Evolutionary conservation across 2,113 vertebrate species (phyloP).

Genomic region (Fregata magnificens): DNA sequence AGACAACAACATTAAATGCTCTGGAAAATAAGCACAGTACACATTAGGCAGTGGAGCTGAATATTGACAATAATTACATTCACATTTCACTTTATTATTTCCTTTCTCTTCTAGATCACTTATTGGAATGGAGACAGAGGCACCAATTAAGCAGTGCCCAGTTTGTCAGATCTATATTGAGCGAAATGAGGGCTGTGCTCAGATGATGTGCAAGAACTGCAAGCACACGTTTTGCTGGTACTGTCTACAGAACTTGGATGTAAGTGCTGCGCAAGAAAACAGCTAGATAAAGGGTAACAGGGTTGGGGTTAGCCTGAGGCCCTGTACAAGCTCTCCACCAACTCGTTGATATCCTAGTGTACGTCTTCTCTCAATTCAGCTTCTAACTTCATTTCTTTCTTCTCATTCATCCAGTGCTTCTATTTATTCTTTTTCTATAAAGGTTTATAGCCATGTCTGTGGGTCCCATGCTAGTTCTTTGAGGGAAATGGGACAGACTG

Average conservation of each 20-base stretch:
- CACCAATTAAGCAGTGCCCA: conserved; percentile 91
- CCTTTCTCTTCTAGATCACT: conserved; percentile 63
- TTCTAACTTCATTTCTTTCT: background rate
- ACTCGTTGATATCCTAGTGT: background rate
- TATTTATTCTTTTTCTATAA: background rate
- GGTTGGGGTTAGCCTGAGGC: background rate
- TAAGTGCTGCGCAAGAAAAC: conserved; percentile 68
- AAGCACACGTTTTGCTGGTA: conserved; percentile 99
- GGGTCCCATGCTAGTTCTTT: background rate
- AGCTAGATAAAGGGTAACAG: background rate
- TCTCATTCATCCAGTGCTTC: background rate
- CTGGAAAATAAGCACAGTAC: background rate
- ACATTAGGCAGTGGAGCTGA: background rate
- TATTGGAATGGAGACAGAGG: conserved; percentile 72
- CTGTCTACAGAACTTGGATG: conserved; percentile 93
- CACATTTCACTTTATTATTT: background rate
- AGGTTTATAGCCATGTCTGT: background rate
- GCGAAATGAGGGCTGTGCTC: conserved; percentile 94
- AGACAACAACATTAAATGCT: background rate
- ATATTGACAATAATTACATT: background rate
- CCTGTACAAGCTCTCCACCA: background rate
- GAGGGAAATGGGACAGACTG: background rate
- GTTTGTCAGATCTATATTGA: conserved; percentile 92
- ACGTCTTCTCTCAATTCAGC: background rate
- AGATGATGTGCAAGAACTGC: conserved; percentile 99